Percentiles rank a stretch among this genome's conserved stretches.
phyloP scores from a whole-genome alignment of 2,113 vertebrate species.

The Phycodurus eques region DNA sequence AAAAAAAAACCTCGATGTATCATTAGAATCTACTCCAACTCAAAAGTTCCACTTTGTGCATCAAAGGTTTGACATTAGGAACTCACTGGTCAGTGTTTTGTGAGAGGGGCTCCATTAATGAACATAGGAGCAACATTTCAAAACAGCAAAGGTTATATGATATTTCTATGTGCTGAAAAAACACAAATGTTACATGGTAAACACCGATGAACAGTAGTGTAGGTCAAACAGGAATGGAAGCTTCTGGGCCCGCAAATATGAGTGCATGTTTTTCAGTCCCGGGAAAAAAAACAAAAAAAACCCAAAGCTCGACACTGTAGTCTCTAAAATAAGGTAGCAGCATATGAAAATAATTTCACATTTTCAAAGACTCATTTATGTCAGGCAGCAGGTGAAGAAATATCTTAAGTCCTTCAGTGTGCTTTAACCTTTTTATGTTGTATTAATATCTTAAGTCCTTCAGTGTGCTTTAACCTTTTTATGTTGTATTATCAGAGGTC shows the following conservation, averaged over 20 bases:
- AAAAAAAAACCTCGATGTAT: background rate
- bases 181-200: constrained; percentile 20
- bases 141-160: background rate
- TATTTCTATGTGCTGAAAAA: constrained; percentile 10
- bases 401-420: constrained; percentile 1
- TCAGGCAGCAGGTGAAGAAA: background rate
- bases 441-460: constrained; percentile 59
- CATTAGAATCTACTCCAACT: background rate
- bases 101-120: background rate
- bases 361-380: constrained; percentile 4
- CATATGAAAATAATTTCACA: background rate
- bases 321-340: constrained; percentile 46
- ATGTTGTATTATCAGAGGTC: constrained; percentile 82
- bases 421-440: constrained; percentile 64
- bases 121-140: constrained; percentile 30
- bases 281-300: background rate
- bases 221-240: constrained; percentile 15
- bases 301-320: too few relatives aligned
- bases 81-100: background rate
- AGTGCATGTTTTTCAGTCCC: constrained; percentile 24
- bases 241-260: constrained; percentile 1
- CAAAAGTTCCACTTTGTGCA: background rate
- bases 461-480: constrained; percentile 41
- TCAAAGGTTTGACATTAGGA: background rate
- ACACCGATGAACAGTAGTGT: constrained; percentile 22